These are phyloP conservation scores for Mizuhopecten yessoensis DNA, from an alignment of 1,140 invertebrate genomes.

Conservation along the genomic window DNA sequence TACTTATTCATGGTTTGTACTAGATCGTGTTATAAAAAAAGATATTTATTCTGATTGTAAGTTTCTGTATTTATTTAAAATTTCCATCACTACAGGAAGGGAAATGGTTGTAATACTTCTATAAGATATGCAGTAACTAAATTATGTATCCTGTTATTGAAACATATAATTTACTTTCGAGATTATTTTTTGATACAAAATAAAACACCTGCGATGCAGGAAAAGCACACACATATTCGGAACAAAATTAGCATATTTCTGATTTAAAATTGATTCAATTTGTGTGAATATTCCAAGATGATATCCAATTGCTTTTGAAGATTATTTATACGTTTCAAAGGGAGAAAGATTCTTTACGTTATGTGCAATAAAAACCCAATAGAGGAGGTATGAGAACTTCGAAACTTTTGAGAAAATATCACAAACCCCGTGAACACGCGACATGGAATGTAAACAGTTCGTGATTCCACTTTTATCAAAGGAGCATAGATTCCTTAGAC, in stretches of 20 bases:
- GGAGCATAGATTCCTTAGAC: slow-evolving; percentile 19
- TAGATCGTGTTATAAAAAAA: neutral
- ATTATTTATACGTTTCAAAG: slow-evolving; percentile 36
- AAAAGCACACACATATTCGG: neutral
- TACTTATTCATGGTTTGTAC: neutral
- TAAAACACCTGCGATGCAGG: neutral
- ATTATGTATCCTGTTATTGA: neutral
- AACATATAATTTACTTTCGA: neutral
- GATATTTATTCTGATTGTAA: no score
- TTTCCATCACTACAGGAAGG: neutral
- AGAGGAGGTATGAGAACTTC: neutral
- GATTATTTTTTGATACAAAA: slow-evolving; percentile 14
- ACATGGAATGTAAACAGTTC: slow-evolving; percentile 32
- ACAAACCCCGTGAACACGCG: neutral
- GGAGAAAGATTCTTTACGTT: neutral
- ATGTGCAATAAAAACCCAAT: neutral
- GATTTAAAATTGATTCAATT: slow-evolving; percentile 36
- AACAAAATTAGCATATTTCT: slow-evolving; percentile 29
- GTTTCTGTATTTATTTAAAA: neutral
- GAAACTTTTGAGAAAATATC: slow-evolving; percentile 5
- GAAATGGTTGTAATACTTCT: neutral
- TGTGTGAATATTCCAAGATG: slow-evolving; percentile 33
- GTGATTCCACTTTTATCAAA: neutral
- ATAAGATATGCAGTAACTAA: neutral
- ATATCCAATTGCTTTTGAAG: slow-evolving; percentile 28